These are phyloP conservation scores for Jordanella pulchra DNA, from an alignment of 2,797 vertebrate genomes.

Conservation along the genomic window DNA sequence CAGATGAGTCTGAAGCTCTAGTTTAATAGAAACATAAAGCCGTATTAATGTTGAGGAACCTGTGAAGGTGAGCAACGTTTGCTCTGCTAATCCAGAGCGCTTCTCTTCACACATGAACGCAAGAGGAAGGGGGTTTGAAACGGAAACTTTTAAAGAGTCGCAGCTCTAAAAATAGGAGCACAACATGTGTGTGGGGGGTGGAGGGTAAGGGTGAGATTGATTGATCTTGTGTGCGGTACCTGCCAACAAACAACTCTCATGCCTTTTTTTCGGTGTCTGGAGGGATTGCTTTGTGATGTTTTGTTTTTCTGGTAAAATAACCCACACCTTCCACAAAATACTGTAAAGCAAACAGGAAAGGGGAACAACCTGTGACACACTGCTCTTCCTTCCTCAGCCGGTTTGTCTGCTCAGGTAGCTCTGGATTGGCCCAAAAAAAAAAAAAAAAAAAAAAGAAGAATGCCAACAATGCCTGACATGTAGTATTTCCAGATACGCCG, in stretches of 20 bases:
- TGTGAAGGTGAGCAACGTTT: conserved; percentile 77
- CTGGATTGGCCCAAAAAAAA: conserved; percentile 32
- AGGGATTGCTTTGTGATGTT: neutral
- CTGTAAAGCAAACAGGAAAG: conserved; percentile 21
- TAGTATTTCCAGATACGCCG: conserved; percentile 41
- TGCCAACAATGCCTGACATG: conserved; percentile 41
- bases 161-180: conserved; percentile 84
- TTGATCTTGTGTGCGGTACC: neutral
- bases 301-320: neutral
- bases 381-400: conserved; percentile 6
- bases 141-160: conserved; percentile 84
- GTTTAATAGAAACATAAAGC: neutral
- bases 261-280: neutral
- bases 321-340: neutral
- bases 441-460: conserved; percentile 43
- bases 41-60: conserved; percentile 55
- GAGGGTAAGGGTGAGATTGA: neutral
- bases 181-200: conserved; percentile 21
- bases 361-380: neutral
- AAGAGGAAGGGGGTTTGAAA: conserved; percentile 73
- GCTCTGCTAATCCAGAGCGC: conserved; percentile 54
- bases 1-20: neutral
- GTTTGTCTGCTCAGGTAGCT: conserved; percentile 5
- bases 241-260: neutral
- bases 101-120: conserved; percentile 32